Percentiles rank a stretch among this genome's conserved stretches.
phyloP scores from a whole-genome alignment of 2,113 vertebrate genomes.

The Crotalus helleri region DNA sequence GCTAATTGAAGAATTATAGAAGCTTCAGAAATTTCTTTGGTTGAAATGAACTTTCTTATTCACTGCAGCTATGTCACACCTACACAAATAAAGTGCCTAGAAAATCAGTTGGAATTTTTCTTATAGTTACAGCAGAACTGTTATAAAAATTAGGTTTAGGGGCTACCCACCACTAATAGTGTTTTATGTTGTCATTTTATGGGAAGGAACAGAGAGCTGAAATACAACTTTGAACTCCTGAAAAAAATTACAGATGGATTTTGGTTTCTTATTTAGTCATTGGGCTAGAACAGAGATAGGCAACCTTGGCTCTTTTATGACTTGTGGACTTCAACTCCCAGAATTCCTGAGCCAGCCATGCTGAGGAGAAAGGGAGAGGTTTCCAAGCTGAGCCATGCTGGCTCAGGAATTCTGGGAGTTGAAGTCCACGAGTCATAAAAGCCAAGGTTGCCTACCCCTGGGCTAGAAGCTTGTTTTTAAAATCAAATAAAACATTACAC shows the following conservation, averaged over 20 bases:
- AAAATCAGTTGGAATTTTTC: neutral
- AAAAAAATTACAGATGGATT: neutral
- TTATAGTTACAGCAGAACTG: neutral
- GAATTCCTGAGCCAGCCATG: too few species aligned
- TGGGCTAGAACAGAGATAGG: neutral
- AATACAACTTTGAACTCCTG: neutral
- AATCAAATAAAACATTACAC: neutral
- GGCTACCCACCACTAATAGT: neutral
- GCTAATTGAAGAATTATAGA: neutral
- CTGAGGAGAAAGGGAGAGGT: too few species aligned
- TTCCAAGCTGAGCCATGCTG: too few species aligned
- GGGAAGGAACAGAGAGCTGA: neutral
- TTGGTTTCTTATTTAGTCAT: neutral
- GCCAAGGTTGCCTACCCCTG: too few species aligned
- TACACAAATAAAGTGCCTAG: neutral
- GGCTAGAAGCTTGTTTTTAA: neutral
- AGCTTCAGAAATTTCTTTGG: neutral
- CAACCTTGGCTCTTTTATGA: too few species aligned
- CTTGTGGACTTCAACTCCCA: too few species aligned
- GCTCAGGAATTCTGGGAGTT: too few species aligned
- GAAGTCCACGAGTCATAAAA: too few species aligned
- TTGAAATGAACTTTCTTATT: neutral
- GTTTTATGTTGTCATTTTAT: neutral
- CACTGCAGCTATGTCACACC: neutral
- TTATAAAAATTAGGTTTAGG: too few species aligned